Evolutionary conservation across 2,797 vertebrate genomes (phyloP).

Genomic region (Chloroceryle inda): DNA sequence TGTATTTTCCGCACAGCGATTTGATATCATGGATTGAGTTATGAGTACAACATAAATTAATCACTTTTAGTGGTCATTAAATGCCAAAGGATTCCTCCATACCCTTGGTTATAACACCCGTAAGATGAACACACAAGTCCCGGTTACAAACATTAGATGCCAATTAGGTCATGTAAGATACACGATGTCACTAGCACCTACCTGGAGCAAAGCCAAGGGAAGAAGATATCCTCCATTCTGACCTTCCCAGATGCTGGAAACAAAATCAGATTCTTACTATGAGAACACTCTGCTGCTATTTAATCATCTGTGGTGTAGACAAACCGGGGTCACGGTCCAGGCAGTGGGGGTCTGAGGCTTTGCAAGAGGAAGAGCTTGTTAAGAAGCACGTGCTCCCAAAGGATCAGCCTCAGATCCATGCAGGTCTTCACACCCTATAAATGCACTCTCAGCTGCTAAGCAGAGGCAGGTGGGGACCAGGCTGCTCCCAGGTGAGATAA

Average conservation of each 20-base stretch:
- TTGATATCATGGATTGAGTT: background rate
- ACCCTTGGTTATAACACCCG: too few species aligned
- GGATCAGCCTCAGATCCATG: rapidly evolving
- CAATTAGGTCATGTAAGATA: too few species aligned
- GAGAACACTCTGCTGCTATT: background rate
- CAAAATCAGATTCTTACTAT: background rate
- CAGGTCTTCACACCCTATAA: too few species aligned
- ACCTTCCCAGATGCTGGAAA: too few species aligned
- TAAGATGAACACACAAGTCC: background rate
- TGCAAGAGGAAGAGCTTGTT: rapidly evolving
- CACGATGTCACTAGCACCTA: rapidly evolving
- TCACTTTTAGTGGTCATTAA: too few species aligned
- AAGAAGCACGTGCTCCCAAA: background rate
- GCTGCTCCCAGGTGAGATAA: background rate
- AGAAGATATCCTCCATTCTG: background rate
- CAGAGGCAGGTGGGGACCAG: background rate
- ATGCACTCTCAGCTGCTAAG: too few species aligned
- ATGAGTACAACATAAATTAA: background rate
- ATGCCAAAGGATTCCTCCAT: background rate
- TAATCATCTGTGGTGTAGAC: background rate
- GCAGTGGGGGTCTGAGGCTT: rapidly evolving
- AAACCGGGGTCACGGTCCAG: background rate
- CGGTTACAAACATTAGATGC: background rate
- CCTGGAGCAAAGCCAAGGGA: background rate
- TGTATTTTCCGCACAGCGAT: background rate